A percentile compares a stretch with the other conserved stretches of the same genome.
Conservation (phyloP, 2,113 vertebrate species). For the Aspidoscelis tigris region DNA sequence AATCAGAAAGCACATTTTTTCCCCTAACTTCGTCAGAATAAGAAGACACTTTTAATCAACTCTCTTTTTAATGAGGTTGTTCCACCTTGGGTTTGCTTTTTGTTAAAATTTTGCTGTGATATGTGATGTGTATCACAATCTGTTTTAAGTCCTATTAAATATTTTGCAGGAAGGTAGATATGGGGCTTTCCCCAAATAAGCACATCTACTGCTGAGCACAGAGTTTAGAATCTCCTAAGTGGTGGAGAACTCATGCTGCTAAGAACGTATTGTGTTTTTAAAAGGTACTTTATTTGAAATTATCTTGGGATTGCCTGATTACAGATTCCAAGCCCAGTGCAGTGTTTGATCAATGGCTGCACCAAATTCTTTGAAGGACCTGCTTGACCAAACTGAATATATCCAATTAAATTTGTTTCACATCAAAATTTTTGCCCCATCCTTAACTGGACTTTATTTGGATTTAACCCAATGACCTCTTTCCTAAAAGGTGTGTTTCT, state of each 20-base stretch:
- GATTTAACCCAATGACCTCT: background rate
- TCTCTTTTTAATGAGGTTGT: background rate
- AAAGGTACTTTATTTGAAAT: no score
- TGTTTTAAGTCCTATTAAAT: conserved; percentile 14
- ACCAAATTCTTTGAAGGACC: no score
- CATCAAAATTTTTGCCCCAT: no score
- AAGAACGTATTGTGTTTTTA: background rate
- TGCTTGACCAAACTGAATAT: no score
- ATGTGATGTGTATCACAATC: conserved; percentile 24
- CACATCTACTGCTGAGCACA: background rate
- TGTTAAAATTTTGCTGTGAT: background rate
- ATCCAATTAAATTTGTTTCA: no score
- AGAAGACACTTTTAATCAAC: conserved; percentile 2
- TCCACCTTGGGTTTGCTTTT: background rate
- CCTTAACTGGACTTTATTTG: no score
- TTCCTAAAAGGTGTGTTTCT: background rate
- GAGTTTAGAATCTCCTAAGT: no score
- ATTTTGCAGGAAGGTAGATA: background rate
- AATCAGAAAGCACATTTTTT: accelerated
- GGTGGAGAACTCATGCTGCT: background rate
- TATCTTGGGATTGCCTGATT: no score
- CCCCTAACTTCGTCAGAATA: background rate
- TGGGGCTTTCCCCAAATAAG: background rate
- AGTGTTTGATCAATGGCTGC: no score
- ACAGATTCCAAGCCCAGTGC: no score